Percentiles rank a stretch among this genome's conserved stretches.
Evolutionary conservation across 2,113 vertebrate species (phyloP).

Genomic region (Agapornis roseicollis): DNA sequence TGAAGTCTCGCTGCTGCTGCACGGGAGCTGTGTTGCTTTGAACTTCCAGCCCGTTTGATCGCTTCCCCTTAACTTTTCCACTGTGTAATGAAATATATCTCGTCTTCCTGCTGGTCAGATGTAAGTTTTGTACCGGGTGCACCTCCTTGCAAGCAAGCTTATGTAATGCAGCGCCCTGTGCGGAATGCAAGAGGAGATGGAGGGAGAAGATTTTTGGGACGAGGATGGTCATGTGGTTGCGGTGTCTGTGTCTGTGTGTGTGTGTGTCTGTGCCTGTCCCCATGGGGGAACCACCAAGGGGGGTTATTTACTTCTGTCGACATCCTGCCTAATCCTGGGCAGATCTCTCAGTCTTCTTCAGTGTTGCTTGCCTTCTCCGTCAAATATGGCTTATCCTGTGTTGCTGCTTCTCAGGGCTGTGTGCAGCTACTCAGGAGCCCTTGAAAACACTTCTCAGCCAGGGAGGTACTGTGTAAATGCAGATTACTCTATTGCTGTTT

Average conservation of each 20-base stretch:
- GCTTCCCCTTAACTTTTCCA: slow-evolving; percentile 47
- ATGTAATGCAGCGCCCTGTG: slow-evolving; percentile 28
- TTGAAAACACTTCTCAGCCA: slow-evolving; percentile 2
- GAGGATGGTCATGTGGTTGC: neutral
- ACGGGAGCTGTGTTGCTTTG: neutral
- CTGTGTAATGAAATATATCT: neutral
- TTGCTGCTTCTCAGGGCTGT: neutral
- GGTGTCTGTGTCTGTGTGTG: neutral
- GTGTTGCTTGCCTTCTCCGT: neutral
- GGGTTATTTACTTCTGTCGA: neutral
- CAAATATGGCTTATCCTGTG: neutral
- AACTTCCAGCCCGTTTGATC: neutral
- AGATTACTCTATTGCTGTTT: neutral
- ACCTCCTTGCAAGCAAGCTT: slow-evolving; percentile 31
- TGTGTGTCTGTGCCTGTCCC: neutral
- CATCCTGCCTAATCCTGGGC: neutral
- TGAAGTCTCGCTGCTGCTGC: neutral
- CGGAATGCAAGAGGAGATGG: neutral
- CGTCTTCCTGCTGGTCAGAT: neutral
- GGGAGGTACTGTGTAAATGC: neutral
- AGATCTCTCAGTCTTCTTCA: neutral
- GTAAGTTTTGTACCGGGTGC: slow-evolving; percentile 23
- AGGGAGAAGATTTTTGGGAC: neutral
- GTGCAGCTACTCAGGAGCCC: neutral
- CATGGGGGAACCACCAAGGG: neutral